These are phyloP conservation scores for Julus scandinavius DNA, from an alignment of 2,888 invertebrate genomes.

Conservation along the genomic window DNA sequence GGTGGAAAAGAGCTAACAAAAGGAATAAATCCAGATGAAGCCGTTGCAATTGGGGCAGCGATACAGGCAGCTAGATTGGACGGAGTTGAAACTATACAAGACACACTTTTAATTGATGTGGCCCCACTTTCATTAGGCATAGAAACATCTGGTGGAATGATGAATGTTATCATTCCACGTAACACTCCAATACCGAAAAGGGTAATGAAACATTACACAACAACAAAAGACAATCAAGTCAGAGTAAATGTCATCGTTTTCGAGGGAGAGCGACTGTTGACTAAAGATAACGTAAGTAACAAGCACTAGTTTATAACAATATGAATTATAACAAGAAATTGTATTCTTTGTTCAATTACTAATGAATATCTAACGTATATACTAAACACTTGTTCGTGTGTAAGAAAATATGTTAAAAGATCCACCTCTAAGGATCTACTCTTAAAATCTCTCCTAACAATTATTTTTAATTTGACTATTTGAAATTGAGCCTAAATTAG, in stretches of 20 bases:
- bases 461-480: too few species aligned
- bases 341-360: too few species aligned
- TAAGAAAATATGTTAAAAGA: too few species aligned
- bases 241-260: constrained; percentile 85
- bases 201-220: constrained; percentile 96
- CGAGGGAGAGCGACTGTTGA: constrained; percentile 95
- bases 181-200: constrained; percentile 98
- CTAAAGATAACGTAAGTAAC: constrained; percentile 78
- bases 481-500: too few species aligned
- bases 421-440: too few species aligned
- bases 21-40: constrained; percentile 95
- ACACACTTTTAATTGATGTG: constrained; percentile 90
- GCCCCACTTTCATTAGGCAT: constrained; percentile 91
- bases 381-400: too few species aligned
- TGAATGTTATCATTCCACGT: constrained; percentile 96
- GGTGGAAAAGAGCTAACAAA: constrained; percentile 89
- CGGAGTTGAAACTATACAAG: constrained; percentile 75
- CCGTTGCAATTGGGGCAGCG: constrained; percentile 96
- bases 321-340: too few species aligned
- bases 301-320: too few species aligned
- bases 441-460: too few species aligned
- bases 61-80: constrained; percentile 96
- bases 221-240: constrained; percentile 97
- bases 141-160: constrained; percentile 91
- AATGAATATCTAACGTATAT: too few species aligned